A percentile compares a stretch with the other conserved stretches of the same genome.
These are phyloP conservation scores for Enteromius viviparus DNA, from an alignment of 2,797 vertebrate species.

Conservation along the genomic window DNA sequence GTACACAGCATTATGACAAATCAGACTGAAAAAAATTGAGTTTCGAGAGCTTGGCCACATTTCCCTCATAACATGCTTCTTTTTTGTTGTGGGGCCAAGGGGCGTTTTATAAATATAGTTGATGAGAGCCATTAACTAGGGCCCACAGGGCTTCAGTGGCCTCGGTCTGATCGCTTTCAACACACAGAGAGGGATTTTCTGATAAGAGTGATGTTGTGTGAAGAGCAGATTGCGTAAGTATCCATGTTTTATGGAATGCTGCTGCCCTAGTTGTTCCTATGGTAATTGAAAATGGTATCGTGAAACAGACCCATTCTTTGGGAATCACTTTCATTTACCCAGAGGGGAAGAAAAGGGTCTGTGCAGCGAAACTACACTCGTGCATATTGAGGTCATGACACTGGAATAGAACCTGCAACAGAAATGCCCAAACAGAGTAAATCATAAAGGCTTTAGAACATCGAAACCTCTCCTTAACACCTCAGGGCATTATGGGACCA, in stretches of 20 bases:
- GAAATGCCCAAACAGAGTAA: constrained; percentile 11
- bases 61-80: constrained; percentile 63
- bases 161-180: constrained; percentile 21
- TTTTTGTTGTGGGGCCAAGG: constrained; percentile 12
- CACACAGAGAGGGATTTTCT: constrained; percentile 31
- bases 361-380: not conserved
- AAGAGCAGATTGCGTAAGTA: constrained; percentile 27
- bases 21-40: constrained; percentile 69
- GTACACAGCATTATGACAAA: constrained; percentile 72
- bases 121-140: constrained; percentile 53
- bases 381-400: constrained; percentile 39
- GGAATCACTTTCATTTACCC: constrained; percentile 36
- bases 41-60: constrained; percentile 67
- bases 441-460: constrained; percentile 37
- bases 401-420: constrained; percentile 33
- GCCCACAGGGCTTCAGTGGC: constrained; percentile 30
- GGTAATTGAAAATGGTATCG: constrained; percentile 39
- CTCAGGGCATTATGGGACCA: not conserved
- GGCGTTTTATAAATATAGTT: constrained; percentile 52
- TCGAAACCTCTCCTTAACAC: not conserved
- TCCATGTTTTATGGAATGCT: constrained; percentile 35
- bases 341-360: constrained; percentile 20
- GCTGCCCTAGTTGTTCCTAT: constrained; percentile 37
- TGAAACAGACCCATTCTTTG: constrained; percentile 38
- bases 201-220: constrained; percentile 29